These are phyloP conservation scores for Ranitomeya imitator DNA, from an alignment of 2,113 vertebrate genomes.

Conservation along the genomic window DNA sequence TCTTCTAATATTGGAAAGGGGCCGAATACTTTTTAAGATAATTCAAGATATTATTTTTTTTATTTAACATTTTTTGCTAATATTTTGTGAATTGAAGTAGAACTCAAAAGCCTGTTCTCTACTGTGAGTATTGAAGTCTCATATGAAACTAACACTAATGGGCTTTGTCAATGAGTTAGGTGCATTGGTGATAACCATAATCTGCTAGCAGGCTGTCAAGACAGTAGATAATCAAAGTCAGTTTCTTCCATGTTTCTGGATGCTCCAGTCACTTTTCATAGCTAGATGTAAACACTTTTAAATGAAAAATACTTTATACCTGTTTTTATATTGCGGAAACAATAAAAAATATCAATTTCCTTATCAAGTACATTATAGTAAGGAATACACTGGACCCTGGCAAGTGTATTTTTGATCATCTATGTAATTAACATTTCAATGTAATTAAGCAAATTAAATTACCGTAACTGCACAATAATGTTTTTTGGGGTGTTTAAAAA, in stretches of 20 bases:
- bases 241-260: too few relatives aligned
- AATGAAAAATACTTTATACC: too few relatives aligned
- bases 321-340: too few relatives aligned
- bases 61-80: not conserved
- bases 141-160: too few relatives aligned
- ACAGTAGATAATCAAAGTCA: too few relatives aligned
- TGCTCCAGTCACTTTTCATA: not conserved
- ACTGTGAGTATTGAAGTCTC: not conserved
- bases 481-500: not conserved
- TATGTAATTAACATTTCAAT: not conserved
- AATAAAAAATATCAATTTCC: not conserved
- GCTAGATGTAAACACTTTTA: not conserved
- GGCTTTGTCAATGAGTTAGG: too few relatives aligned
- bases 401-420: not conserved
- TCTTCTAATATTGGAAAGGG: not conserved
- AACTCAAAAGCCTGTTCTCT: not conserved
- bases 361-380: not conserved
- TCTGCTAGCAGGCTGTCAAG: too few relatives aligned
- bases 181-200: too few relatives aligned
- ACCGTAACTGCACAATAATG: not conserved
- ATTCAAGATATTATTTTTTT: not conserved
- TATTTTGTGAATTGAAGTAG: not conserved
- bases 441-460: not conserved
- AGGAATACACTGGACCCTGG: not conserved
- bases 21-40: not conserved